Percentiles rank a stretch among this genome's conserved stretches.
Evolutionary conservation across 1,140 invertebrate species (phyloP).

Genomic region (Ostrea edulis): DNA sequence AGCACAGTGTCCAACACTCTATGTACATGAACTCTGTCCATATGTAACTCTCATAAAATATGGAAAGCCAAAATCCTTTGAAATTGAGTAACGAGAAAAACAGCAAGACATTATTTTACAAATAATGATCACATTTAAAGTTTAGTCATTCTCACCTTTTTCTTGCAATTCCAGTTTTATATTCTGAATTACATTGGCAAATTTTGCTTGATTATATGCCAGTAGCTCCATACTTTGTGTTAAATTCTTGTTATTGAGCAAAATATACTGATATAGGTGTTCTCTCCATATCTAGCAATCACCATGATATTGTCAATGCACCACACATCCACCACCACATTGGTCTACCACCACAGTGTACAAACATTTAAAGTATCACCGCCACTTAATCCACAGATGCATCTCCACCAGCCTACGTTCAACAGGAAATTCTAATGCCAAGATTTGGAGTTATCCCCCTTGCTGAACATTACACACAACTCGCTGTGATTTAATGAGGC

Average conservation of each 20-base stretch:
- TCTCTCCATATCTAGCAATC: neutral
- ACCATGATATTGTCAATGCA: neutral
- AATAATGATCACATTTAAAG: neutral
- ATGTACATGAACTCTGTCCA: too few species aligned
- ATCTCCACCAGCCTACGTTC: neutral
- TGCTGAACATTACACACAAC: neutral
- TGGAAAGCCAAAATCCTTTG: too few species aligned
- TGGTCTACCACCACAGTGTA: neutral
- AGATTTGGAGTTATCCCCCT: conserved; percentile 17
- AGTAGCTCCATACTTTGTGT: conserved; percentile 46
- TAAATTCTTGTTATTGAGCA: neutral
- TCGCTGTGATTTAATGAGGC: neutral
- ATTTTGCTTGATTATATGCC: conserved; percentile 71
- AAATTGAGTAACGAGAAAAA: too few species aligned
- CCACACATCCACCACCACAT: neutral
- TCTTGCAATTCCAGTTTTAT: conserved; percentile 75
- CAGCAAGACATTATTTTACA: too few species aligned
- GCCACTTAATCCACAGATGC: conserved; percentile 19
- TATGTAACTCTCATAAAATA: too few species aligned
- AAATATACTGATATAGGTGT: neutral
- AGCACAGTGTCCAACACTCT: too few species aligned
- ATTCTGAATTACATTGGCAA: conserved; percentile 75
- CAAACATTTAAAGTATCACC: neutral
- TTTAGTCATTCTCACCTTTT: conserved; percentile 64
- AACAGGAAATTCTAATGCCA: neutral